Base-by-base conservation (phyloP, 2,113 vertebrate genomes). In the Pteronura brasiliensis region DNA sequence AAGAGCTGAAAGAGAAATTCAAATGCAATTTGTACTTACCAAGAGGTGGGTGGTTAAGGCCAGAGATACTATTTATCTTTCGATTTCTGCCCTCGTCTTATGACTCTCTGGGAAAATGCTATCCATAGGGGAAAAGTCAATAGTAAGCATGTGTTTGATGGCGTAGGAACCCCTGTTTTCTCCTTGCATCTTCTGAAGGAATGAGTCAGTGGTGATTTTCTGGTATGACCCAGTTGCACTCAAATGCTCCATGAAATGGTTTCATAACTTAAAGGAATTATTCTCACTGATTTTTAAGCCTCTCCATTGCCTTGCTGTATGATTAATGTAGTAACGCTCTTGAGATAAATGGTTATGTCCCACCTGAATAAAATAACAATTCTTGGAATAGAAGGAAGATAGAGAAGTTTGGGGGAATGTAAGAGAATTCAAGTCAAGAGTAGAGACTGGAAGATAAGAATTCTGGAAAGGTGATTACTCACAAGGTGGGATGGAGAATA, bases 1-100 rank as follows among this genome's bases (percentile, higher is more conserved):
- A 87, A 95, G 93, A 79, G 72, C 29, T 81, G 44, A 85, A 61
- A 95, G 88, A 96, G 85, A 88, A 89, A 96, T 96, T 96, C 94
- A 85, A 21, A 88, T 89, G 76, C 77, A 90, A 29, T 96, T 83
- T 86, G 97, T 90, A 63, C 90, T 92, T 93, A 86, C 79, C 47
- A 94, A 94, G 94, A 97, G 91, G 79, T 94, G 20, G 59, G 71
- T 80, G 92, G 31, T 47, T 71, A 61, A 96, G 86, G 81, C 36
- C 90, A 95, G 88, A 52, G 72, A 77, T 74, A 90, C 18, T 95
- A 96, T 92, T 93, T 97, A 93, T 94, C 80, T 57, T 95, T 96
- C 83, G 59, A 96, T 93, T 97, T 97, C 74, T 88, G 44, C 52
- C 31, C 52, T 72, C 2, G n/a, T 88, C 55, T 94, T 7, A 9